Conservation (phyloP, 37 sponge, comb jelly and placozoan species). For the Amphimedon queenslandica region DNA sequence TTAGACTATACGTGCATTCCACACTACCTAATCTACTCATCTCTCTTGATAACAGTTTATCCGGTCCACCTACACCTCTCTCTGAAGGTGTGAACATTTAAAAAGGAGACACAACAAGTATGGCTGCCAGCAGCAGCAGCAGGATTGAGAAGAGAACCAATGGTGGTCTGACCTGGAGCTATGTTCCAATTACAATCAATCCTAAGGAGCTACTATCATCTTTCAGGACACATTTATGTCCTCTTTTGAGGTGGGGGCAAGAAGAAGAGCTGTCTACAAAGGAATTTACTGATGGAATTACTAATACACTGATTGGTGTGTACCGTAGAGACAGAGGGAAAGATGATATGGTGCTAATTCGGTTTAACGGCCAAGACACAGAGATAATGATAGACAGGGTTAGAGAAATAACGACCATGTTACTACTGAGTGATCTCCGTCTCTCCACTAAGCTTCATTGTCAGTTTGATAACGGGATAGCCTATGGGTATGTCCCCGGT, state of each 20-base stretch:
- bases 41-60: too few relatives aligned
- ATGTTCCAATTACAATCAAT: not conserved
- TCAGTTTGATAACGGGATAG: slow-evolving; percentile 65
- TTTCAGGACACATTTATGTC: slow-evolving; percentile 16
- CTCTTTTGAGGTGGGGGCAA: slow-evolving; percentile 18
- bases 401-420: slow-evolving; percentile 33
- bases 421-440: slow-evolving; percentile 12
- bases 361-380: slow-evolving; percentile 65
- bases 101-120: too few relatives aligned
- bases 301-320: slow-evolving; percentile 47
- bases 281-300: slow-evolving; percentile 43
- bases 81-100: too few relatives aligned
- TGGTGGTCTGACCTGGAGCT: not conserved
- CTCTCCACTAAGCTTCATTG: slow-evolving; percentile 39
- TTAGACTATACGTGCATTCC: too few relatives aligned
- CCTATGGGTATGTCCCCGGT: slow-evolving; percentile 62
- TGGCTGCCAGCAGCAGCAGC: too few relatives aligned
- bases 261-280: slow-evolving; percentile 4
- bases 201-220: not conserved
- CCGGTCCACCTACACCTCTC: too few relatives aligned
- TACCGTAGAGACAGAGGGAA: slow-evolving; percentile 14
- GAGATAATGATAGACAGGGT: slow-evolving; percentile 53
- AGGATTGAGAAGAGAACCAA: not conserved
- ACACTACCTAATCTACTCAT: too few relatives aligned
- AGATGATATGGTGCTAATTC: slow-evolving; percentile 50